Conservation (phyloP, 1,140 invertebrate species). For the Laupala kohalensis region DNA sequence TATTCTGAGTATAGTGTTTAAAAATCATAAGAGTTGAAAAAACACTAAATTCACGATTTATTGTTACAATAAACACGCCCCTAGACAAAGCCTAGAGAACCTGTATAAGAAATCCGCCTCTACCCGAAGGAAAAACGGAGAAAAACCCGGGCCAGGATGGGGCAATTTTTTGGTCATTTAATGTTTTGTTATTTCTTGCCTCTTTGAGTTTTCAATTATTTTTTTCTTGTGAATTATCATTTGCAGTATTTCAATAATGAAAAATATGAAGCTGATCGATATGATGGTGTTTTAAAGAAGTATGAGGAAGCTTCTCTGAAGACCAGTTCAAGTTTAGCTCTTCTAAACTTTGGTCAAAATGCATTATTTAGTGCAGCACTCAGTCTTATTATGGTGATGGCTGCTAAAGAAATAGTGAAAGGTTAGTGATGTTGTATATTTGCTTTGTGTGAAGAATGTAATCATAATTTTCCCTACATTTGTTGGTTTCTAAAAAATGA, state of each 20-base stretch:
- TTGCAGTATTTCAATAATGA: conserved; percentile 97
- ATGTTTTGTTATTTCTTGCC: too few relatives aligned
- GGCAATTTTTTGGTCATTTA: too few relatives aligned
- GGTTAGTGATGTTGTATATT: conserved; percentile 38
- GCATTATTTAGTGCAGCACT: conserved; percentile 90
- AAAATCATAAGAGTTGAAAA: too few relatives aligned
- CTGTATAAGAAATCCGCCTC: too few relatives aligned
- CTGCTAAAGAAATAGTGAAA: conserved; percentile 75
- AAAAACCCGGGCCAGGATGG: too few relatives aligned
- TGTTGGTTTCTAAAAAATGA: not conserved
- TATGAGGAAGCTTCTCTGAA: conserved; percentile 89
- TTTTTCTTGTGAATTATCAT: conserved; percentile 17
- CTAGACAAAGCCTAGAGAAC: too few relatives aligned
- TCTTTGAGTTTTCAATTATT: too few relatives aligned
- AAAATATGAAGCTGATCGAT: conserved; percentile 79
- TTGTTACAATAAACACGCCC: too few relatives aligned
- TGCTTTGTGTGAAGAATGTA: not conserved
- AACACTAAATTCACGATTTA: too few relatives aligned
- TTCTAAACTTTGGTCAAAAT: conserved; percentile 97
- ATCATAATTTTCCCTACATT: not conserved
- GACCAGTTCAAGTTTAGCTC: conserved; percentile 83
- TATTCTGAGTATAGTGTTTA: too few relatives aligned
- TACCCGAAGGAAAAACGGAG: too few relatives aligned
- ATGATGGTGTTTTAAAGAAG: conserved; percentile 74
- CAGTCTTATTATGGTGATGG: conserved; percentile 86